Percentiles rank a stretch among this genome's conserved stretches.
phyloP scores from a whole-genome alignment of 92 coral and sea anemone genomes.

The Blastomussa wellsi region DNA sequence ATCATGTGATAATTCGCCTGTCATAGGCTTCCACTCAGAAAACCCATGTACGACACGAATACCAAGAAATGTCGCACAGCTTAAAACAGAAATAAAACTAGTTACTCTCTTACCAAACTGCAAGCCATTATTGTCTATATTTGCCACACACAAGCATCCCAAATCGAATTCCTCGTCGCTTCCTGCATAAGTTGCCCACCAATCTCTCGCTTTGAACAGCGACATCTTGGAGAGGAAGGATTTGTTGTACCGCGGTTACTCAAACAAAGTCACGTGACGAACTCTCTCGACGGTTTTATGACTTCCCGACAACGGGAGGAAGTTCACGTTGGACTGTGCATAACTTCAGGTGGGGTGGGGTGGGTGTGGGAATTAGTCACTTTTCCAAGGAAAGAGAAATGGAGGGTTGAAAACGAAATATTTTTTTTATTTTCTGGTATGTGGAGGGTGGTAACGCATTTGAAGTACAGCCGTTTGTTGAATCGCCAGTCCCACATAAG shows the following conservation, averaged over 20 bases:
- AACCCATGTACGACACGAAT: not conserved
- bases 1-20: not conserved
- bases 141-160: conserved; percentile 94
- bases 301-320: not conserved
- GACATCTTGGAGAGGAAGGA: conserved; percentile 69
- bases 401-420: too few species aligned
- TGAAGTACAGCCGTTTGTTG: too few species aligned
- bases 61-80: not conserved
- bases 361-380: too few species aligned
- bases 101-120: conserved; percentile 65
- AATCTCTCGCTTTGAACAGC: conserved; percentile 99
- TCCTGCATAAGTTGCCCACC: conserved; percentile 99
- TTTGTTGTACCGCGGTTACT: conserved; percentile 47
- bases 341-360: too few species aligned
- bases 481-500: too few species aligned
- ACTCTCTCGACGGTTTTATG: too few species aligned
- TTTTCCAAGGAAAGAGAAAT: too few species aligned
- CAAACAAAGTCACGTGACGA: conserved; percentile 48
- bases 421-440: too few species aligned
- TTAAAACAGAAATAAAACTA: not conserved
- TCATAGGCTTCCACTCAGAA: not conserved
- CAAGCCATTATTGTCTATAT: conserved; percentile 82
- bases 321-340: not conserved
- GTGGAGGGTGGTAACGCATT: too few species aligned
- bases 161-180: conserved; percentile 98